Percentiles rank a stretch among this genome's conserved stretches.
phyloP scores from a whole-genome alignment of 2,888 invertebrate species.

The Brenthis hecate region DNA sequence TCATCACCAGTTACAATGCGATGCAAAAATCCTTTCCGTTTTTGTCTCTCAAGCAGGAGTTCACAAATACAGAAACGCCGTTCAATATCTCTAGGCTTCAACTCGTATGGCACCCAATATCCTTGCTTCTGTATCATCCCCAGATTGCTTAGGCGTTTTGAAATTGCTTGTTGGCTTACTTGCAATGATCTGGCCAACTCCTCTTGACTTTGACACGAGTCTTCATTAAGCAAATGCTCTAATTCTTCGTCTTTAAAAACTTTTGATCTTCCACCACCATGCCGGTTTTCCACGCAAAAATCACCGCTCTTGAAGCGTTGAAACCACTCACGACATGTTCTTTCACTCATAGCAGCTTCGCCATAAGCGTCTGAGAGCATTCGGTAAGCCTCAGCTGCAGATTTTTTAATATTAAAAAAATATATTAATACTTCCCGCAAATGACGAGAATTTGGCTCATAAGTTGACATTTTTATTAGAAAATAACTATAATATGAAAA shows the following conservation, averaged over 20 bases:
- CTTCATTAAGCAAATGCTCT: neutral
- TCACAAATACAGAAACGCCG: neutral
- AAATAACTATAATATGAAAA: no score
- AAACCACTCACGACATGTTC: constrained; percentile 18
- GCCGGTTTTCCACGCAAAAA: constrained; percentile 15
- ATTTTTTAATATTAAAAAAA: neutral
- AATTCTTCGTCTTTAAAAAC: neutral
- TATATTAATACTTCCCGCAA: no score
- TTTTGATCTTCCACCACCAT: neutral
- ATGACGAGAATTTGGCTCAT: no score
- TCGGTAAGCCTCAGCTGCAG: neutral
- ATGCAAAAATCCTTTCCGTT: no score
- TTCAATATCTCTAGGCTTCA: neutral
- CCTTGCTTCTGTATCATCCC: neutral
- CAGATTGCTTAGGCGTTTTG: neutral
- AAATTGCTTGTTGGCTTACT: neutral
- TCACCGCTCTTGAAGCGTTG: constrained; percentile 15
- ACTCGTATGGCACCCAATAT: neutral
- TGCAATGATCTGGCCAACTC: neutral
- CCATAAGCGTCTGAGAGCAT: neutral
- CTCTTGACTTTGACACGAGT: neutral
- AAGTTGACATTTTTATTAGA: no score
- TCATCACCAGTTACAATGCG: no score
- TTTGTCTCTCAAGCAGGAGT: neutral
- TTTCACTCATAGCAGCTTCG: neutral